These are phyloP conservation scores for Macrosteles quadrilineatus DNA, from an alignment of 1,140 invertebrate genomes.

Conservation along the genomic window DNA sequence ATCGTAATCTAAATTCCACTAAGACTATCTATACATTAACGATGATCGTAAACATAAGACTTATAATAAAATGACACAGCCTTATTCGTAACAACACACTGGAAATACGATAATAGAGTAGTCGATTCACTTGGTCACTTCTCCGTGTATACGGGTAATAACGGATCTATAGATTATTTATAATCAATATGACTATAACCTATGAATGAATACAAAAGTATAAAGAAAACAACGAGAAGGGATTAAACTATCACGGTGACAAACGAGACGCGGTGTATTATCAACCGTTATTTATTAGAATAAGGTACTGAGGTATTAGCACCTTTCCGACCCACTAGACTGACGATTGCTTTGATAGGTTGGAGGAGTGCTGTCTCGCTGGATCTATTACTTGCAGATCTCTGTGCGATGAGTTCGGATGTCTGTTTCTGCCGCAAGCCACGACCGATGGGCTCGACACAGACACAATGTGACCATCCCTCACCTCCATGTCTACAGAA, in stretches of 20 bases:
- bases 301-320: constrained; percentile 19
- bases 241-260: constrained; percentile 1
- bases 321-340: constrained; percentile 29
- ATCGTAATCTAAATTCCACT: neutral
- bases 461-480: constrained; percentile 38
- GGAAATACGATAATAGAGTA: neutral
- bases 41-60: neutral
- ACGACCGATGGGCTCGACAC: constrained; percentile 40
- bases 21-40: constrained; percentile 21
- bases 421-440: constrained; percentile 32
- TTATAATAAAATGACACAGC: constrained; percentile 8
- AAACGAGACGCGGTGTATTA: neutral
- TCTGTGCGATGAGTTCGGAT: constrained; percentile 28
- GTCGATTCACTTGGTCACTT: constrained; percentile 12
- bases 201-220: constrained; percentile 17
- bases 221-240: constrained; percentile 11
- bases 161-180: too few species aligned
- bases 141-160: too few species aligned
- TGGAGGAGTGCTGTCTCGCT: constrained; percentile 17
- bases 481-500: constrained; percentile 34
- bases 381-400: constrained; percentile 10
- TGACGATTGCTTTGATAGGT: constrained; percentile 40
- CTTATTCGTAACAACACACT: constrained; percentile 15
- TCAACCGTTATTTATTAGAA: neutral
- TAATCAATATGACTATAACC: neutral